phyloP scores from a whole-genome alignment of 35 echinoderm and acorn worm species.

The Hemicentrotus pulcherrimus region DNA sequence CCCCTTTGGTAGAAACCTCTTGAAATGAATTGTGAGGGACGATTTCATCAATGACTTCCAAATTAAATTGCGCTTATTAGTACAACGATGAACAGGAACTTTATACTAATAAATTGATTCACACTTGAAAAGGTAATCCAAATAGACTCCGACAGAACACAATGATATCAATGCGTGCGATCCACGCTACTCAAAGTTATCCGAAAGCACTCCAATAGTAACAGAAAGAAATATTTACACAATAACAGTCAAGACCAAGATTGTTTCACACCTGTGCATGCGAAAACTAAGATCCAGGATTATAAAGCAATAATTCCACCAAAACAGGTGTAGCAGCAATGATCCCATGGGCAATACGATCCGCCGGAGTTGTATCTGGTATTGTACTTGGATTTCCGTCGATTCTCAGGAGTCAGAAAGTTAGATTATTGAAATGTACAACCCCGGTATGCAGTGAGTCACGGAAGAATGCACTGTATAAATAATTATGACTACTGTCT shows the following conservation, averaged over 20 bases:
- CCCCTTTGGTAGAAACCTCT: neutral
- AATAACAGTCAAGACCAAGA: neutral
- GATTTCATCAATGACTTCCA: neutral
- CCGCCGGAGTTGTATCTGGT: too few relatives aligned
- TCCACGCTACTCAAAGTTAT: too few relatives aligned
- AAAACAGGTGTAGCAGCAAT: neutral
- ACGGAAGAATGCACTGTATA: neutral
- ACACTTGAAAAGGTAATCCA: too few relatives aligned
- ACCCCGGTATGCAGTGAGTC: neutral
- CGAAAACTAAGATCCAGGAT: neutral
- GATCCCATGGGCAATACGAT: too few relatives aligned
- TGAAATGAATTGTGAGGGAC: neutral
- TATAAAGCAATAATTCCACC: neutral
- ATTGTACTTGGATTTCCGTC: neutral
- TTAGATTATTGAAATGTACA: neutral
- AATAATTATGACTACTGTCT: neutral
- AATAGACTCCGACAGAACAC: too few relatives aligned
- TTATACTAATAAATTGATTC: too few relatives aligned
- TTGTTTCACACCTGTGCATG: neutral
- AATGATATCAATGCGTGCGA: too few relatives aligned
- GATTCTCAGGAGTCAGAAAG: neutral
- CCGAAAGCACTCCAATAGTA: too few relatives aligned
- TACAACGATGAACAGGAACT: too few relatives aligned
- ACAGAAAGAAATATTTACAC: neutral
- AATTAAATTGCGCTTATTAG: neutral